These are phyloP conservation scores for Microtus oregoni DNA, from an alignment of 2,113 vertebrate species.

Conservation along the genomic window DNA sequence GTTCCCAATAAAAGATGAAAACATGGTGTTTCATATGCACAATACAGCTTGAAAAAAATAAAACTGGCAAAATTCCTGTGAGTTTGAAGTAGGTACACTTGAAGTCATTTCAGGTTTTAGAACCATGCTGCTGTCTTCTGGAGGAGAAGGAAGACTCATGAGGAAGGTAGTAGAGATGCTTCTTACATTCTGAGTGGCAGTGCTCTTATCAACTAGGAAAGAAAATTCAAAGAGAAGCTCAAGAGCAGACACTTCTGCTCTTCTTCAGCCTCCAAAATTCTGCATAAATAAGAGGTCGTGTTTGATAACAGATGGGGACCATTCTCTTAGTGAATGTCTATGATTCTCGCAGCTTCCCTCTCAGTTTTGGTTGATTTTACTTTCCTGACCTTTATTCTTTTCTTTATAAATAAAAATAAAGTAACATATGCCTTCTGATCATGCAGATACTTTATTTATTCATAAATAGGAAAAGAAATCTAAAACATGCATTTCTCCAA, in stretches of 20 bases:
- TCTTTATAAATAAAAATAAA: conserved; percentile 6
- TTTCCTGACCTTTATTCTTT: neutral
- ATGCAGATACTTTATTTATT: neutral
- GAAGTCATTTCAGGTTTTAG: neutral
- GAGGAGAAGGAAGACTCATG: neutral
- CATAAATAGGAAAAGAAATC: neutral
- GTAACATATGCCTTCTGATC: neutral
- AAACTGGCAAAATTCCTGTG: conserved; percentile 1
- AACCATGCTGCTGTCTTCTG: neutral
- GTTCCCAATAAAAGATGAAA: neutral
- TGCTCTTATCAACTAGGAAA: neutral
- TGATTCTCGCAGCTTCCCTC: neutral
- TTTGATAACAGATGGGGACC: neutral
- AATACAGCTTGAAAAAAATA: conserved; percentile 44
- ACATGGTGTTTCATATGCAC: neutral
- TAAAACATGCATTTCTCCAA: neutral
- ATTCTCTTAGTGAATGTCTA: neutral
- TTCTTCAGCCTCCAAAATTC: neutral
- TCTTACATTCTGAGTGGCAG: neutral
- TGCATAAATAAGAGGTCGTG: neutral
- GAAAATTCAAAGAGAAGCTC: neutral
- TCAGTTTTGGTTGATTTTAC: neutral
- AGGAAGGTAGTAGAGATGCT: neutral
- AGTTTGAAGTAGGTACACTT: conserved; percentile 45
- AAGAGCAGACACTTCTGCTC: neutral